Conservation (phyloP, 2,113 vertebrate species). For the Gymnarchus niloticus region DNA sequence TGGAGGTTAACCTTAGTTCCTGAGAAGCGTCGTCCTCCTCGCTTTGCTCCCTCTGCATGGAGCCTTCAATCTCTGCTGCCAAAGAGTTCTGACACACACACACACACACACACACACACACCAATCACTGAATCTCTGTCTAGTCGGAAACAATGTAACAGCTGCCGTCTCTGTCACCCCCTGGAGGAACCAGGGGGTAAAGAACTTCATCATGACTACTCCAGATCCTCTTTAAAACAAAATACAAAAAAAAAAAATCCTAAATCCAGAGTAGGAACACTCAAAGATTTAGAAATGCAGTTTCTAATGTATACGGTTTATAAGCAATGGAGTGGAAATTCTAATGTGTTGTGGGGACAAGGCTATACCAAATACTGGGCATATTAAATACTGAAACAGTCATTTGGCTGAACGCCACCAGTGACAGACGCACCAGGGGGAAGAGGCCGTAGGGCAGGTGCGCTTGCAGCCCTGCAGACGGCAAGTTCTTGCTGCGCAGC, state of each 20-base stretch:
- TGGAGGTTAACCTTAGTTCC: constrained; percentile 74
- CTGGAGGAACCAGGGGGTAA: too few relatives aligned
- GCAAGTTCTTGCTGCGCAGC: constrained; percentile 72
- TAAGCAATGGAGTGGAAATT: too few relatives aligned
- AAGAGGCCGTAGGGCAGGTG: constrained; percentile 67
- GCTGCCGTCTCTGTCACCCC: not conserved
- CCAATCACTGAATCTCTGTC: not conserved
- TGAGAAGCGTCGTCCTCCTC: constrained; percentile 69
- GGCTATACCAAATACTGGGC: too few relatives aligned
- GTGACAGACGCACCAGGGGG: constrained; percentile 71
- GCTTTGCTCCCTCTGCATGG: constrained; percentile 82
- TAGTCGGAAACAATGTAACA: not conserved
- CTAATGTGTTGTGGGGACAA: too few relatives aligned
- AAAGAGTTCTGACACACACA: constrained; percentile 75
- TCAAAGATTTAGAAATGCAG: too few relatives aligned
- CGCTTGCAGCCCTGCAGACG: constrained; percentile 60
- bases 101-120: constrained; percentile 1
- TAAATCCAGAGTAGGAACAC: too few relatives aligned
- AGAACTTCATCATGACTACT: too few relatives aligned
- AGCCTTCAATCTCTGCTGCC: constrained; percentile 94
- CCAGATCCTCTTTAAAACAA: too few relatives aligned
- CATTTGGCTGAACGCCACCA: not conserved
- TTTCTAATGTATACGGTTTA: too few relatives aligned
- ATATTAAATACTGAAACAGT: too few relatives aligned
- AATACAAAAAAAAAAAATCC: too few relatives aligned